These are phyloP conservation scores for Poliocrania exsul DNA, from an alignment of 2,797 vertebrate genomes.

Conservation along the genomic window DNA sequence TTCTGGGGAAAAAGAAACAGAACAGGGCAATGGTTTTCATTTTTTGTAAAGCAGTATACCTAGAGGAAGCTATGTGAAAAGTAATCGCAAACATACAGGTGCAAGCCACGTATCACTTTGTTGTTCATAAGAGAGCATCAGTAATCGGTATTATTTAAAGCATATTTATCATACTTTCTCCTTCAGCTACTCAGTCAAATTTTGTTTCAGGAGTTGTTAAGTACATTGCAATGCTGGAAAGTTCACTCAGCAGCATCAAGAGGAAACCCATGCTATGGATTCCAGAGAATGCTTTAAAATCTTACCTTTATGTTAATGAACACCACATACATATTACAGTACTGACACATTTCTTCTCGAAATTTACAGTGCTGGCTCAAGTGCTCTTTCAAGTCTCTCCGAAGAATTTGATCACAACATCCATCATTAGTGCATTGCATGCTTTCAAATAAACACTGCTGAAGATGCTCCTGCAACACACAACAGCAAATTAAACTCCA, in stretches of 20 bases:
- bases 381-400: conserved; percentile 83
- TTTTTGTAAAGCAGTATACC: background rate
- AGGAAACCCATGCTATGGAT: background rate
- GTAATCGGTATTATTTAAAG: background rate
- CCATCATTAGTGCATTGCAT: conserved; percentile 80
- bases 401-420: conserved; percentile 78
- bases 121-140: background rate
- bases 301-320: conserved; percentile 75
- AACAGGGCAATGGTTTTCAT: background rate
- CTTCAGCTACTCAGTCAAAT: background rate
- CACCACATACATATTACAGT: conserved; percentile 72
- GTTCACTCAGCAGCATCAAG: background rate
- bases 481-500: background rate
- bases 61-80: background rate
- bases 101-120: background rate
- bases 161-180: background rate
- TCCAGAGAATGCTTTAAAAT: background rate
- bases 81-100: background rate
- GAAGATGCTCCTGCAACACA: conserved; percentile 85
- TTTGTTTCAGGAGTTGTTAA: background rate
- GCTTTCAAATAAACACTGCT: conserved; percentile 82
- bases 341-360: conserved; percentile 78
- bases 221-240: background rate
- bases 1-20: conserved; percentile 73
- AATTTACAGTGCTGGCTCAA: conserved; percentile 74